phyloP scores from a whole-genome alignment of 2,797 vertebrate genomes.

The Anniella stebbinsi region DNA sequence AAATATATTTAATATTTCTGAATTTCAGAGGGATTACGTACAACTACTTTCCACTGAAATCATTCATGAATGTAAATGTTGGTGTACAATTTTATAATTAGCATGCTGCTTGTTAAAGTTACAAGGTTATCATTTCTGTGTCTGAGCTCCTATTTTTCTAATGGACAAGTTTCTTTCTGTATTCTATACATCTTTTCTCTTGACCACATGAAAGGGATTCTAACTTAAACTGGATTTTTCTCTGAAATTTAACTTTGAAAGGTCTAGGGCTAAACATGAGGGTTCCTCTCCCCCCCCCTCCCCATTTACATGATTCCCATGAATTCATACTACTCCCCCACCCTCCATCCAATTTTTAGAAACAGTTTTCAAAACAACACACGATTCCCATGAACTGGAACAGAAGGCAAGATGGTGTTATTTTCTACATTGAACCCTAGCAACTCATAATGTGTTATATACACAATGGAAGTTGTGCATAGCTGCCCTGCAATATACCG shows the following conservation, averaged over 20 bases:
- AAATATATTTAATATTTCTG: background rate
- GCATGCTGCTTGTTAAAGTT: background rate
- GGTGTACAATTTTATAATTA: background rate
- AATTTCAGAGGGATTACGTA: background rate
- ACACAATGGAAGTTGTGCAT: conserved; percentile 61
- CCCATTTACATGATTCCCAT: background rate
- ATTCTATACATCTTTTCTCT: background rate
- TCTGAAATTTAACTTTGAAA: conserved; percentile 12
- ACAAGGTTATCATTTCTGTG: conserved; percentile 27
- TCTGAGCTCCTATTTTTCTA: conserved; percentile 2
- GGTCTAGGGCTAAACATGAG: background rate
- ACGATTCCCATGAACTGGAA: conserved; percentile 24
- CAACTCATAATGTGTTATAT: conserved; percentile 55
- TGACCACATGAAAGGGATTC: background rate
- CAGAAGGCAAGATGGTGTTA: conserved; percentile 38
- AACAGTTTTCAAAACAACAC: conserved; percentile 24
- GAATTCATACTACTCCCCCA: background rate
- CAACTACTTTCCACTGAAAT: background rate
- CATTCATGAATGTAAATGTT: conserved; percentile 8
- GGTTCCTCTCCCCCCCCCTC: background rate
- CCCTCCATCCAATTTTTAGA: conserved; percentile 10
- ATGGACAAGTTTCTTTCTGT: background rate
- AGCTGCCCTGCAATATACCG: conserved; percentile 42
- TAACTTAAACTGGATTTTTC: background rate
- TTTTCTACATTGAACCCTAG: conserved; percentile 50